phyloP scores from a whole-genome alignment of 2,888 invertebrate species.

The Escarpia spicata region DNA sequence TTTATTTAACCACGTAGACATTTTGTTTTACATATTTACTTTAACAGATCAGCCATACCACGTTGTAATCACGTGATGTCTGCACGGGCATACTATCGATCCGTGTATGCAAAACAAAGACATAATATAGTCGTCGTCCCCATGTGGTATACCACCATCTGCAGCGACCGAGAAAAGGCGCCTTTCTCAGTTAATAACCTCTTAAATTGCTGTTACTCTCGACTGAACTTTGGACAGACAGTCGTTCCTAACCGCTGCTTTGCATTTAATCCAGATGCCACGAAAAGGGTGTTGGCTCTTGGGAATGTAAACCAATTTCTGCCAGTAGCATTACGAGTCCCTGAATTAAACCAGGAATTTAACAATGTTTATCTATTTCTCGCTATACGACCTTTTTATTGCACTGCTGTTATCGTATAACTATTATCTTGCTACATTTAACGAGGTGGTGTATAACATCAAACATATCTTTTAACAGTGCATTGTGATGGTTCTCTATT shows the following conservation, averaged over 20 bases:
- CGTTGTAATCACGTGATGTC: not conserved
- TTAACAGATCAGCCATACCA: not conserved
- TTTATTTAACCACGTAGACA: no score
- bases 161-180: no score
- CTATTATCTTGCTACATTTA: not conserved
- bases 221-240: not conserved
- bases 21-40: no score
- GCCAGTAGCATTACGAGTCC: not conserved
- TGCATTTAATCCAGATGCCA: not conserved
- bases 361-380: not conserved
- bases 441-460: not conserved
- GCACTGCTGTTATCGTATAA: not conserved
- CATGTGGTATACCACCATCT: not conserved
- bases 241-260: not conserved
- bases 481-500: not conserved
- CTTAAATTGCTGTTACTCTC: not conserved
- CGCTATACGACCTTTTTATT: not conserved
- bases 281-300: not conserved
- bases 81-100: not conserved
- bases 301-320: not conserved
- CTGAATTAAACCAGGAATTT: not conserved
- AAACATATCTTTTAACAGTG: not conserved
- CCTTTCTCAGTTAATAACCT: not conserved
- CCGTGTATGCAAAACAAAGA: not conserved
- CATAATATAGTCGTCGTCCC: not conserved